Percentiles rank a stretch among this genome's conserved stretches.
Conservation (phyloP, 2,888 invertebrate species). For the Hemicrepidius hirtus region DNA sequence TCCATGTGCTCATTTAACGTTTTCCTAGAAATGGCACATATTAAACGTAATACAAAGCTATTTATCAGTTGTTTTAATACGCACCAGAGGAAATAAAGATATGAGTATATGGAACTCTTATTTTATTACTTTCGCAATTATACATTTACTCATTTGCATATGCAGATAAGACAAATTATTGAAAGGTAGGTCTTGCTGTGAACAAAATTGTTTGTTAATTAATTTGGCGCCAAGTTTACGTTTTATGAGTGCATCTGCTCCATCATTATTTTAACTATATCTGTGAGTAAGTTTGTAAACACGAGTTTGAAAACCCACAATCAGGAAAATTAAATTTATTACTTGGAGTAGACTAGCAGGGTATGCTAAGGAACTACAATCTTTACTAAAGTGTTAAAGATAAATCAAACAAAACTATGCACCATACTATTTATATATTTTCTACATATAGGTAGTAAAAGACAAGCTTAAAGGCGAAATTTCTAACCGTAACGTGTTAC, state of each 20-base stretch:
- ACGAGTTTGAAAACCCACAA: neutral
- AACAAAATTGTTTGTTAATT: slow-evolving; percentile 5
- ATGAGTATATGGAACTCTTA: neutral
- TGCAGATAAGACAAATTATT: neutral
- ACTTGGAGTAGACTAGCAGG: neutral
- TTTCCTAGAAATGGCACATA: slow-evolving; percentile 7
- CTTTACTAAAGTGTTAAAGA: slow-evolving; percentile 9
- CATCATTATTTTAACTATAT: slow-evolving; percentile 3
- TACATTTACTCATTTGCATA: neutral
- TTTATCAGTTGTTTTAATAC: slow-evolving; percentile 4
- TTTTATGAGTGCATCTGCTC: slow-evolving; percentile 25
- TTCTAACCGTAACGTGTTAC: too few species aligned
- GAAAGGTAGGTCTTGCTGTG: neutral
- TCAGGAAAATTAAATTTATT: neutral
- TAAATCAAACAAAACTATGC: slow-evolving; percentile 13
- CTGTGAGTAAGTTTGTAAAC: neutral
- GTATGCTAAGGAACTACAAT: neutral
- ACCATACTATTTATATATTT: neutral
- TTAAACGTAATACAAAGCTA: slow-evolving; percentile 13
- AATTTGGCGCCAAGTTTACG: slow-evolving; percentile 33
- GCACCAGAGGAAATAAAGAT: slow-evolving; percentile 2
- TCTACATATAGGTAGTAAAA: too few species aligned
- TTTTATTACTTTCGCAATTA: slow-evolving; percentile 11
- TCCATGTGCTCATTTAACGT: neutral
- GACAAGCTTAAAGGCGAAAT: too few species aligned